Base-by-base conservation (phyloP, 2,113 vertebrate genomes). In the Glaucidium brasilianum region DNA sequence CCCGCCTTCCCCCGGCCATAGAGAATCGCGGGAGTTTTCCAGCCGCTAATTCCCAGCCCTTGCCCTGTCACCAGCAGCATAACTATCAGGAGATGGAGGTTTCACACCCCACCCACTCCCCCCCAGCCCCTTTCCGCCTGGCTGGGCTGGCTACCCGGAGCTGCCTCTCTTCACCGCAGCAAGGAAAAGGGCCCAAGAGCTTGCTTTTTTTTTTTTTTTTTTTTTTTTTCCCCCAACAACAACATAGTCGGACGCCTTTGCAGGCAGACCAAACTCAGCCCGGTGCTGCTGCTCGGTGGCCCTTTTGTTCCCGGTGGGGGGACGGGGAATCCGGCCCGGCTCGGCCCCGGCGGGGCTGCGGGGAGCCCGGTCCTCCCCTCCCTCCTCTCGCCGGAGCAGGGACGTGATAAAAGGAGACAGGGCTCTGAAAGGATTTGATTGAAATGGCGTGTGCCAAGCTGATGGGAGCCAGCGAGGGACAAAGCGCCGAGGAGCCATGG, bases 381-480 rank as follows among this genome's bases (percentile, higher is more conserved):
- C 97, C 97, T 97, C 97, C 94, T 97, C 98, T 91, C 97, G 98
- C 98, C 97, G 98, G 98, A 98, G 98, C 98, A 97, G 97, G 97
- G 98, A 98, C 98, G 98, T 99, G 98, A 99, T 99, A 98, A 98
- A 99, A 98, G 98, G 96, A 98, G 99, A 98, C 98, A 98, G 97
- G 97, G 97, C 96, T 98, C 98, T 98, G 98, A 98, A 98, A 98
- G 98, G 98, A 97, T 97, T 98, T 99, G 99, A 99, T 99, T 99
- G 99, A 99, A 99, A 99, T 99, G 99, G 99, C 99, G 99, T 99
- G 99, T 99, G 99, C 99, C 99, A 98, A 97, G 98, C 98, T 98
- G 99, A 99, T 99, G 99, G 99, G 99, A 99, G 99, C 99, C 99
- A 99, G 99, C 98, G 98, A 98, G 99, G 99, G 99, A 99, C 99